Evolutionary conservation across 2,888 invertebrate genomes (phyloP).

Genomic region (Sarcophaga rosellei): DNA sequence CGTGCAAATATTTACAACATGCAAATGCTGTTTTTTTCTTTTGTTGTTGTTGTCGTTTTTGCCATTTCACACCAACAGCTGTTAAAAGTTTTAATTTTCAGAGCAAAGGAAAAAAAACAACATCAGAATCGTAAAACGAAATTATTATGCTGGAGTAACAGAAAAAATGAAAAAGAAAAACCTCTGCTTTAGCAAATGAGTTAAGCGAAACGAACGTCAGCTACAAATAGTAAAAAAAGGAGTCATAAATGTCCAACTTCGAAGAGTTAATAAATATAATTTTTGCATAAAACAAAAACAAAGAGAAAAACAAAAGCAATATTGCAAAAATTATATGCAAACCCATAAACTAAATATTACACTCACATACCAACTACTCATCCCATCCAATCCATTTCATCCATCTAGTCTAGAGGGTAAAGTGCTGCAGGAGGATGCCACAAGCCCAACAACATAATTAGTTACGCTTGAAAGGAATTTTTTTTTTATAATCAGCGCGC

Average conservation of each 20-base stretch:
- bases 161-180: neutral
- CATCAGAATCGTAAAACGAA: constrained; percentile 22
- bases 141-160: neutral
- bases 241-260: constrained; percentile 66
- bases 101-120: constrained; percentile 7
- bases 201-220: constrained; percentile 22
- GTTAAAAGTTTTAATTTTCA: constrained; percentile 54
- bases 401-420: no score
- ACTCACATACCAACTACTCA: no score
- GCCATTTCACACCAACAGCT: constrained; percentile 57
- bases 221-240: constrained; percentile 7
- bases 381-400: no score
- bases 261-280: constrained; percentile 68
- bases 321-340: constrained; percentile 50
- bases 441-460: constrained; percentile 72
- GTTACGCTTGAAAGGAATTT: constrained; percentile 74
- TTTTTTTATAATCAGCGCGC: constrained; percentile 58
- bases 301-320: constrained; percentile 30
- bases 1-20: constrained; percentile 61
- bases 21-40: constrained; percentile 51
- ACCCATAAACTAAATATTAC: constrained; percentile 49
- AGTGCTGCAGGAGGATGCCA: constrained; percentile 22
- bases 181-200: constrained; percentile 52
- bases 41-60: constrained; percentile 13
- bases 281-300: constrained; percentile 53